Conservation (phyloP, 2,888 invertebrate species). For the Hyalella azteca region DNA sequence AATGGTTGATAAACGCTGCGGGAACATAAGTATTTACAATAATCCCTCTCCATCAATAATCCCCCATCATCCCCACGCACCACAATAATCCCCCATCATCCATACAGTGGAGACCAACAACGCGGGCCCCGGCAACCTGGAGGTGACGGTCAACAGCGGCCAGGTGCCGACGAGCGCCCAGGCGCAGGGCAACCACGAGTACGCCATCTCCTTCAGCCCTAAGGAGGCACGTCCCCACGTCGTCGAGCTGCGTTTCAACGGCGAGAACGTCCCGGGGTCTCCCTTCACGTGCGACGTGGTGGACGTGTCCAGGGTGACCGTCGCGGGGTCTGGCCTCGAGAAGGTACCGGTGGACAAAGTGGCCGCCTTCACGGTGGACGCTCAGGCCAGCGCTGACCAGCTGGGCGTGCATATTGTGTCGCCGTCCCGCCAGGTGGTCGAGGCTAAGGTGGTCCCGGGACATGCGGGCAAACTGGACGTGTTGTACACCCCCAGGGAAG, state of each 20-base stretch:
- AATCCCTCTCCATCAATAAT: too few species aligned
- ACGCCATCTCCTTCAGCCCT: constrained; percentile 96
- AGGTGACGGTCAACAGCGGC: constrained; percentile 97
- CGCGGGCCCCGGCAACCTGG: constrained; percentile 97
- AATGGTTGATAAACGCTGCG: too few species aligned
- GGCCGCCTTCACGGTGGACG: constrained; percentile 85
- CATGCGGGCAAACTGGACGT: constrained; percentile 64
- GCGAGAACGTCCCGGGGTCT: constrained; percentile 90
- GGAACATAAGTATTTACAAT: too few species aligned
- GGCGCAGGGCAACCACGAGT: constrained; percentile 93
- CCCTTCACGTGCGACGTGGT: constrained; percentile 81
- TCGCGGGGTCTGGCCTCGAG: constrained; percentile 80
- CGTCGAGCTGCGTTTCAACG: constrained; percentile 94
- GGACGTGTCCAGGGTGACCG: constrained; percentile 82
- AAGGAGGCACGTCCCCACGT: constrained; percentile 88
- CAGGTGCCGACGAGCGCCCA: constrained; percentile 95
- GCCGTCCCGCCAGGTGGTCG: constrained; percentile 74
- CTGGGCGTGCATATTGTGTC: constrained; percentile 83
- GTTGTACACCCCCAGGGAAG: constrained; percentile 82
- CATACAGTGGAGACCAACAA: constrained; percentile 97
- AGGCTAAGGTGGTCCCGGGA: constrained; percentile 66
- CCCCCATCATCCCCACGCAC: too few species aligned
- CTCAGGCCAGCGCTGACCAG: constrained; percentile 65
- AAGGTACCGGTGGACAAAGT: constrained; percentile 86
- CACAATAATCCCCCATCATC: too few species aligned